These are phyloP conservation scores for Poeciliopsis prolifica DNA, from an alignment of 2,113 vertebrate genomes.

Conservation along the genomic window DNA sequence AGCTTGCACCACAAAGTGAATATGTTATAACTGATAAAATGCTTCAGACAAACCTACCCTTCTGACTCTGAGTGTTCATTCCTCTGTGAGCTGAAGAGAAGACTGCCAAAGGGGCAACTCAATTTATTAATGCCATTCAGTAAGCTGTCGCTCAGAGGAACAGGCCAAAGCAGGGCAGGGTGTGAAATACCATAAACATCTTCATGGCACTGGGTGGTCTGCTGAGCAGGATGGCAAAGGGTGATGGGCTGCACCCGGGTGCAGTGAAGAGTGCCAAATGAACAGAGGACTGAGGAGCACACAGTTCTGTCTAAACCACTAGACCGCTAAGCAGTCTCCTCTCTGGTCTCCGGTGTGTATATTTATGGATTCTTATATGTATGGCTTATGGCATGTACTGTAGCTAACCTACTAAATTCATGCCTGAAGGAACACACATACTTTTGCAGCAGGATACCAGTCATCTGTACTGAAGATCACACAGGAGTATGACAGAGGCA, in stretches of 20 bases:
- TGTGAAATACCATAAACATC: slow-evolving; percentile 61
- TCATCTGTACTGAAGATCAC: slow-evolving; percentile 23
- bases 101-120: slow-evolving; percentile 44
- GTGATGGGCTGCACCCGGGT: slow-evolving; percentile 49
- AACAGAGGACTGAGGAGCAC: slow-evolving; percentile 16
- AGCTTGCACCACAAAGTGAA: slow-evolving; percentile 10
- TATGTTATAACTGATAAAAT: slow-evolving; percentile 42
- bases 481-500: background rate
- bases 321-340: slow-evolving; percentile 17
- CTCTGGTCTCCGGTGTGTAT: slow-evolving; percentile 5
- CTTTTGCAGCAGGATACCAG: slow-evolving; percentile 26
- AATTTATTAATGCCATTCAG: slow-evolving; percentile 73
- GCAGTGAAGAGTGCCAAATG: slow-evolving; percentile 45
- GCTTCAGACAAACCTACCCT: slow-evolving; percentile 24
- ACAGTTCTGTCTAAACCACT: slow-evolving; percentile 22
- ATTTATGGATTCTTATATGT: slow-evolving; percentile 31
- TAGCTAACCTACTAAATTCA: slow-evolving; percentile 29
- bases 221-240: slow-evolving; percentile 54
- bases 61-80: slow-evolving; percentile 37
- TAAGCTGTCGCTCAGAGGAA: slow-evolving; percentile 71
- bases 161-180: slow-evolving; percentile 33
- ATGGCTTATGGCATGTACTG: slow-evolving; percentile 12
- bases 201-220: slow-evolving; percentile 51
- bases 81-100: slow-evolving; percentile 47
- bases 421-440: slow-evolving; percentile 20